A percentile compares a stretch with the other conserved stretches of the same genome.
These are phyloP conservation scores for Trissonchulus sp. DNA, from an alignment of 2,888 invertebrate genomes.

Conservation along the genomic window DNA sequence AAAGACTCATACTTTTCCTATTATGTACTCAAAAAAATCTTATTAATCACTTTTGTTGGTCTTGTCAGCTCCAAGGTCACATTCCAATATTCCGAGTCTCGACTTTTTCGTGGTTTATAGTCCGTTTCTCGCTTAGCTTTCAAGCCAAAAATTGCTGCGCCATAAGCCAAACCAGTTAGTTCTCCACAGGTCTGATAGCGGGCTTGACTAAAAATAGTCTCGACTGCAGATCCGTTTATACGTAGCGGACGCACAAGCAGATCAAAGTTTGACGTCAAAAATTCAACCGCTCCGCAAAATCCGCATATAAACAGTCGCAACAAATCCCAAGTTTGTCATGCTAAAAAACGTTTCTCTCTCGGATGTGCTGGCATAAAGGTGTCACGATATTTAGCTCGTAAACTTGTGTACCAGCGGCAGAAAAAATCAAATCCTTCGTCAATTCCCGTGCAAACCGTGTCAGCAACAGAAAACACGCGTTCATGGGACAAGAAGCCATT, in stretches of 20 bases:
- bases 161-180: background rate
- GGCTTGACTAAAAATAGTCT: background rate
- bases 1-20: no score
- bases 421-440: slow-evolving; percentile 5
- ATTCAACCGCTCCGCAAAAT: slow-evolving; percentile 14
- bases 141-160: background rate
- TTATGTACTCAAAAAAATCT: no score
- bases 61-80: background rate
- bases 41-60: no score
- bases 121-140: background rate
- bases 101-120: background rate
- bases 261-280: background rate
- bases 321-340: slow-evolving; percentile 18
- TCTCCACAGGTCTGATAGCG: background rate
- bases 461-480: background rate
- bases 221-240: slow-evolving; percentile 17
- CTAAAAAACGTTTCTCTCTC: slow-evolving; percentile 5
- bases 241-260: background rate
- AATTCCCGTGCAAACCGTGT: background rate
- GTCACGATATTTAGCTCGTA: background rate
- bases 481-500: background rate
- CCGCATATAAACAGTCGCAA: background rate
- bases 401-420: background rate
- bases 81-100: background rate
- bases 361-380: background rate